Conservation (phyloP, 2,888 invertebrate genomes). For the Metopia argyrocephala region DNA sequence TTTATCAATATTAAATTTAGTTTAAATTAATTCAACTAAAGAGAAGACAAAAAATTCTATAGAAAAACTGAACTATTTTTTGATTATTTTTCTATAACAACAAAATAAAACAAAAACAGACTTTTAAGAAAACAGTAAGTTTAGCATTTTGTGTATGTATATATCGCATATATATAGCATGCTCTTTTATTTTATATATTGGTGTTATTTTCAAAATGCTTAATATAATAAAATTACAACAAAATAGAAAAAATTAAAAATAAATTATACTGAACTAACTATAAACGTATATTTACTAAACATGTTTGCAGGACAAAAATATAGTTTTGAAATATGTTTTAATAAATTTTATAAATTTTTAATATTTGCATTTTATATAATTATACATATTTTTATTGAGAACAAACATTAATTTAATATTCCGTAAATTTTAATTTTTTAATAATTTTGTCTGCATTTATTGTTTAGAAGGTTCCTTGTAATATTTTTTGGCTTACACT, state of each 20-base stretch:
- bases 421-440: background rate
- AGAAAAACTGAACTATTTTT: constrained; percentile 15
- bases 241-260: background rate
- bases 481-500: constrained; percentile 53
- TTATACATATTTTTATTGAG: background rate
- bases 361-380: background rate
- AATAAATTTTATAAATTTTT: background rate
- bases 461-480: constrained; percentile 52
- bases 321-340: background rate
- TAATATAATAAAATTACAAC: background rate
- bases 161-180: constrained; percentile 23
- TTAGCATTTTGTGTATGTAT: constrained; percentile 31
- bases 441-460: background rate
- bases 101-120: constrained; percentile 46
- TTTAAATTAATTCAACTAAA: constrained; percentile 65
- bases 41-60: constrained; percentile 38
- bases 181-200: constrained; percentile 2
- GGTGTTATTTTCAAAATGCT: background rate
- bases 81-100: constrained; percentile 45
- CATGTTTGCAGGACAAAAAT: background rate
- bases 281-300: too few species aligned
- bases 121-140: constrained; percentile 64
- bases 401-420: background rate
- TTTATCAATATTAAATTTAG: constrained; percentile 66
- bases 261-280: background rate